Base-by-base conservation (phyloP, 2,888 invertebrate genomes). In the Mesochorus sp. region DNA sequence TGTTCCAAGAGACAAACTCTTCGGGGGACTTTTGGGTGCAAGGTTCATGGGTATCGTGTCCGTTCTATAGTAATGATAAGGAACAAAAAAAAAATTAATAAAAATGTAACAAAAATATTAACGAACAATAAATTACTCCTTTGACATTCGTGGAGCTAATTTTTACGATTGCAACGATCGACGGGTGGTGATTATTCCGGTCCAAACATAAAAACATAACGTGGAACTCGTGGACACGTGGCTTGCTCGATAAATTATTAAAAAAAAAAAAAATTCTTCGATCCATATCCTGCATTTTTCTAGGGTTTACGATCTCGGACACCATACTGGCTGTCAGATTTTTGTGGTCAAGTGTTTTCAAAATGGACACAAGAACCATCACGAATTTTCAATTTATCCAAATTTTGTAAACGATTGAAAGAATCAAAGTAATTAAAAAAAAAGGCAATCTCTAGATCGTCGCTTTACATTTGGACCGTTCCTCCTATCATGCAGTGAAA, bases 401-500 rank as follows among this genome's bases (percentile, higher is more conserved):
- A 37, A n/a, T 19, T 51, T 51, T 51, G 51, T 44, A 19, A 19
- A 17, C 8, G 19, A 47, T 21, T 5, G 8, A 31, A 8, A 5
- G 3, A 8, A 6, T 44, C 0, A 44, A 44, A 14, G 14, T 12
- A 44, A 12, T 2, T 2, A 42, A 3, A 12, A 37, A 24, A 51
- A 10, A 14, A 44, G 21, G 14, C 21, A 12, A 4, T 12, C 14
- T 47, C 8, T 37, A 28, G 12, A 49, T 57, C 12, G 47, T 51
- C 49, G n/a, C 26, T 64, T 78, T 78, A 78, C 64, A 74, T 78
- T 78, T 78, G 78, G 74, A 78, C 78, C 78, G 74, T 78, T 74
- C 39, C 39, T 73, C 81, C 82, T 82, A 82, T 83, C 84, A 85
- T 85, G 85, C 84, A 83, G 82, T 79, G 80, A 81, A 39, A 37